Percentiles rank a stretch among this genome's conserved stretches.
phyloP scores from a whole-genome alignment of 2,113 vertebrate genomes.

The Melanotaenia duboulayi region DNA sequence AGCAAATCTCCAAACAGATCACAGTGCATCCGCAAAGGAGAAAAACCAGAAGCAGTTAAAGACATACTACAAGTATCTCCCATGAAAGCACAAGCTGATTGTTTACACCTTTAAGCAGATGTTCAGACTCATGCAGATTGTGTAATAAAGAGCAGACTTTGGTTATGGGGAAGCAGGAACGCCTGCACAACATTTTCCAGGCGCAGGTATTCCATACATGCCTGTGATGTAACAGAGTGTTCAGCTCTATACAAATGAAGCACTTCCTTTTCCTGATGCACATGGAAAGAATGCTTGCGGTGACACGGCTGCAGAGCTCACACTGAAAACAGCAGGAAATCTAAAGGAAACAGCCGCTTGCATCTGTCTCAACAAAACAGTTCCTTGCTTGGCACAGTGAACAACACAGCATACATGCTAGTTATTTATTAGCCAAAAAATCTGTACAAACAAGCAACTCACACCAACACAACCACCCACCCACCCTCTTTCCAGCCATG shows the following conservation, averaged over 20 bases:
- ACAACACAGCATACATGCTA: slow-evolving; percentile 6
- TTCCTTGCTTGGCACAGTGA: slow-evolving; percentile 44
- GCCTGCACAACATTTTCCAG: slow-evolving; percentile 38
- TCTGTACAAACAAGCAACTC: slow-evolving; percentile 37
- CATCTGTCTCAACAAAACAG: slow-evolving; percentile 52
- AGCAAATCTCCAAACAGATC: slow-evolving; percentile 22
- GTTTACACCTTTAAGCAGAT: slow-evolving; percentile 27
- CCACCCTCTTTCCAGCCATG: slow-evolving; percentile 47
- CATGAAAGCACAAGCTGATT: slow-evolving; percentile 44
- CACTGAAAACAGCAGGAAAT: slow-evolving; percentile 81
- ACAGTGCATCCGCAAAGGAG: background rate
- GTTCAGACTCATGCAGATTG: slow-evolving; percentile 12
- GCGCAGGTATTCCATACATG: slow-evolving; percentile 50
- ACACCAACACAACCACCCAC: slow-evolving; percentile 1
- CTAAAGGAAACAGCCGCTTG: slow-evolving; percentile 72
- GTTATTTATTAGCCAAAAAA: slow-evolving; percentile 73
- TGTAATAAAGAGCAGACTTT: slow-evolving; percentile 11
- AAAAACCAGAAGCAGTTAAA: slow-evolving; percentile 7
- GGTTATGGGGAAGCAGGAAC: background rate
- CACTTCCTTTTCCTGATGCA: slow-evolving; percentile 76
- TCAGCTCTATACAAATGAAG: slow-evolving; percentile 52
- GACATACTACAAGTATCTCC: slow-evolving; percentile 25
- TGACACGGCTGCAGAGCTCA: slow-evolving; percentile 31
- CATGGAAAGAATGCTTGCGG: slow-evolving; percentile 52
- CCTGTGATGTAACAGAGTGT: slow-evolving; percentile 18